phyloP scores from a whole-genome alignment of 2,797 vertebrate species.

The Carcharodon carcharias region DNA sequence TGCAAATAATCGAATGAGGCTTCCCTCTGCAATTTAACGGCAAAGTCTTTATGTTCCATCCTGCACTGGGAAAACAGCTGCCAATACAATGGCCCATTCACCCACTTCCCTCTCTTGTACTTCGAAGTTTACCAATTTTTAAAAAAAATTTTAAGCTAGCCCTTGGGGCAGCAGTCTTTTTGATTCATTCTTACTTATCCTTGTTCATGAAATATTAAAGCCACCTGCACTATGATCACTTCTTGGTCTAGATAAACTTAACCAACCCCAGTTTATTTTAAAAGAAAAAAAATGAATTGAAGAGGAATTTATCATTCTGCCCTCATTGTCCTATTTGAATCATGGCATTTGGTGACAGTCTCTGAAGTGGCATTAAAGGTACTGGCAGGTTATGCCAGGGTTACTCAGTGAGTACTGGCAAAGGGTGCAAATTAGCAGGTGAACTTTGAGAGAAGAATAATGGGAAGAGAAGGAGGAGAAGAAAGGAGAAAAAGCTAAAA shows the following conservation, averaged over 20 bases:
- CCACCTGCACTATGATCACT: too few species aligned
- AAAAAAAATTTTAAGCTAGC: too few species aligned
- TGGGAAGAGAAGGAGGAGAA: not conserved
- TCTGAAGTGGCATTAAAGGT: slow-evolving; percentile 12
- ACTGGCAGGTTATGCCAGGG: not conserved
- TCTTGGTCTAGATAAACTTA: not conserved
- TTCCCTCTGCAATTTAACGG: not conserved
- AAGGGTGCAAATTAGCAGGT: not conserved
- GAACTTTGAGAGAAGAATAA: not conserved
- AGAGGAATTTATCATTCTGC: not conserved
- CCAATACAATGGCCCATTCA: not conserved
- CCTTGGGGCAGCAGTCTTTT: not conserved
- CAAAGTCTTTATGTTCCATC: not conserved
- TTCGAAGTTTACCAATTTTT: slow-evolving; percentile 11
- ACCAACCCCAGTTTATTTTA: not conserved
- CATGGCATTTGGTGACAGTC: not conserved
- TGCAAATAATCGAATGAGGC: not conserved
- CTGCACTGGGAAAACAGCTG: not conserved
- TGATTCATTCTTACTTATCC: not conserved
- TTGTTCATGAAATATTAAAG: not conserved
- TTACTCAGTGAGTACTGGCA: slow-evolving; percentile 3
- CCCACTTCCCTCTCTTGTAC: not conserved
- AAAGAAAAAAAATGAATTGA: not conserved
- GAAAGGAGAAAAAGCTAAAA: slow-evolving; percentile 14
- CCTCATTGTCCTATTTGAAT: not conserved